phyloP scores from a whole-genome alignment of 37 sponge, comb jelly and placozoan genomes.

The Mnemiopsis leidyi region DNA sequence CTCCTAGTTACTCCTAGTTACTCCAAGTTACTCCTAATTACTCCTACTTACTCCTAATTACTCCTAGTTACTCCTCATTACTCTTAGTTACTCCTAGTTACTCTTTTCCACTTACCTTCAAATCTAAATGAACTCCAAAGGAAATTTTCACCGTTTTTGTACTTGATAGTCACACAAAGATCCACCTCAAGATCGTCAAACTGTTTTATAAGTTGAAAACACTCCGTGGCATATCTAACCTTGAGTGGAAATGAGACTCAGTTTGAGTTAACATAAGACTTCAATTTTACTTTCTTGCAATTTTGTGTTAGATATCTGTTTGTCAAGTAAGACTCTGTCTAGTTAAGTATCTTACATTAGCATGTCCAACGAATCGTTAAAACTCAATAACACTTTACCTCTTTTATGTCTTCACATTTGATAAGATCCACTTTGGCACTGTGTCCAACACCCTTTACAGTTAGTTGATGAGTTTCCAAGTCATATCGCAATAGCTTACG shows the following conservation, averaged over 20 bases:
- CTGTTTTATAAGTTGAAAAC: neutral
- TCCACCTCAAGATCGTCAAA: neutral
- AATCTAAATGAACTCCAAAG: conserved; percentile 7
- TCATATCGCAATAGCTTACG: neutral
- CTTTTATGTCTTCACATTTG: conserved; percentile 10
- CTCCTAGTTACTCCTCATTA: no score
- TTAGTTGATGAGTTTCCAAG: neutral
- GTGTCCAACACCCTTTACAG: neutral
- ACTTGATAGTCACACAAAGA: neutral
- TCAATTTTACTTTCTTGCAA: no score
- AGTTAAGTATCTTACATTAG: no score
- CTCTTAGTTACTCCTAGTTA: no score
- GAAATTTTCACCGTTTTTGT: neutral
- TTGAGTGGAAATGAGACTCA: neutral
- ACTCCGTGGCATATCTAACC: conserved; percentile 25
- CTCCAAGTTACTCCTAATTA: no score
- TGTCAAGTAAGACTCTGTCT: no score
- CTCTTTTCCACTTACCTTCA: conserved; percentile 42
- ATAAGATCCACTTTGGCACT: neutral
- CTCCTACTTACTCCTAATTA: no score
- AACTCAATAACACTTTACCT: no score
- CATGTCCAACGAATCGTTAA: no score
- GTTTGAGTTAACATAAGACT: no score
- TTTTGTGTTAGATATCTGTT: no score
- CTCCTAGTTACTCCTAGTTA: no score